Base-by-base conservation (phyloP, 2,113 vertebrate species). In the Sterna hirundo region DNA sequence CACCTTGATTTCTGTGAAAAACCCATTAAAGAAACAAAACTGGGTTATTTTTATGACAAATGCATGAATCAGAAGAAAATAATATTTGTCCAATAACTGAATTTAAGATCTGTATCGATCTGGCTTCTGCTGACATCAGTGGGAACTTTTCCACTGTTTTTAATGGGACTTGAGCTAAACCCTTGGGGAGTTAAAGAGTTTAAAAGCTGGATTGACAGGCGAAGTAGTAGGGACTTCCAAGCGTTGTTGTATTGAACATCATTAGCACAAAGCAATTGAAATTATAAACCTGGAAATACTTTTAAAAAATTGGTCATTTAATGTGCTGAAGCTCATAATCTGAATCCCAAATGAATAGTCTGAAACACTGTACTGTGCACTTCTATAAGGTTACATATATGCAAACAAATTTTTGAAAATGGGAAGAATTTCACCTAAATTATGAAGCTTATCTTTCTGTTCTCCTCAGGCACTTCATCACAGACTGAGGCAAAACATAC, bases 21-120 rank as follows among this genome's bases (percentile, higher is more conserved):
- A 74, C 15, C 60, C 80, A 83, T 89, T 94, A 93, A 60, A 88
- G 71, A 96, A 95, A 93, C 83, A 97, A 93, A 97, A 86, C 40
- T 70, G 40, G 20, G 32, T 89, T 93, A 82, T 93, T 97, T 97
- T 95, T 93, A 88, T 81, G 55, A 93, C 19, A 90, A 95, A 88
- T 86, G 60, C 49, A 65, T 78, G 54, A 86, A 93, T 93, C 15
- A 25, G 46, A 74, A 58, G 55, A 89, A 91, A 91, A 76, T 86
- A 74, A 47, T 83, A 75, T 87, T 92, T 90, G 26, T 84, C 92
- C 52, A 74, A n/a, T 89, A 80, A 72, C 23, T 72, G 44, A 85
- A 72, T 85, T 77, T 92, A 88, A 80, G 85, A 66, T 71, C 38
- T 90, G n/a, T 82, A 66, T 70, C 82, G 71, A 80, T 90, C 32